Evolutionary conservation across 1,140 invertebrate genomes (phyloP).

Genomic region (Drosophila busckii): DNA sequence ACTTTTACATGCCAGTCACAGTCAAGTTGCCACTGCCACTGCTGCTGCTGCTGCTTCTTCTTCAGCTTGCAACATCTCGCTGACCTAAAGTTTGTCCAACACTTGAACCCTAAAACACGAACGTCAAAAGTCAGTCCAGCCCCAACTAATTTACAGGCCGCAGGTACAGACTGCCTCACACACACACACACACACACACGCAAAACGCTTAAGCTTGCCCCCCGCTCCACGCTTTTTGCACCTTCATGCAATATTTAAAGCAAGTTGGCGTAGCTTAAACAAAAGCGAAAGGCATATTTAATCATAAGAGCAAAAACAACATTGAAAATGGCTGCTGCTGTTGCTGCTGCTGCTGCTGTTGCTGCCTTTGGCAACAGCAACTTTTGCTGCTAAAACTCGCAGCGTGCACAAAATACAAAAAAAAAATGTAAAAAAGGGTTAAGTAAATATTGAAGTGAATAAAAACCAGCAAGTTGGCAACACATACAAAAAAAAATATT

Average conservation of each 20-base stretch:
- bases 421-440: too few relatives aligned
- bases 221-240: not conserved
- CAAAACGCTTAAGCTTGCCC: not conserved
- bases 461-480: conserved; percentile 56
- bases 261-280: conserved; percentile 64
- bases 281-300: conserved; percentile 76
- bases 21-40: not conserved
- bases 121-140: conserved; percentile 67
- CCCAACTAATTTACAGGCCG: conserved; percentile 71
- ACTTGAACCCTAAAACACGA: conserved; percentile 70
- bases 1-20: conserved; percentile 67
- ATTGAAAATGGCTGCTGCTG: conserved; percentile 31
- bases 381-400: conserved; percentile 42
- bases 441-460: conserved; percentile 75
- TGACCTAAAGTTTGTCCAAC: conserved; percentile 21
- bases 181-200: not conserved
- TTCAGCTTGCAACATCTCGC: not conserved
- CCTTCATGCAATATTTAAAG: conserved; percentile 69
- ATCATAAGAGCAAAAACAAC: conserved; percentile 75
- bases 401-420: conserved; percentile 43
- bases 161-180: conserved; percentile 47
- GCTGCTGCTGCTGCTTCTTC: not conserved
- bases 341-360: conserved; percentile 22
- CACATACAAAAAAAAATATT: conserved; percentile 9
- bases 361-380: conserved; percentile 46